These are phyloP conservation scores for Sanderia malayensis DNA, from an alignment of 30 jellyfish, hydroid and myxozoan species.

Conservation along the genomic window DNA sequence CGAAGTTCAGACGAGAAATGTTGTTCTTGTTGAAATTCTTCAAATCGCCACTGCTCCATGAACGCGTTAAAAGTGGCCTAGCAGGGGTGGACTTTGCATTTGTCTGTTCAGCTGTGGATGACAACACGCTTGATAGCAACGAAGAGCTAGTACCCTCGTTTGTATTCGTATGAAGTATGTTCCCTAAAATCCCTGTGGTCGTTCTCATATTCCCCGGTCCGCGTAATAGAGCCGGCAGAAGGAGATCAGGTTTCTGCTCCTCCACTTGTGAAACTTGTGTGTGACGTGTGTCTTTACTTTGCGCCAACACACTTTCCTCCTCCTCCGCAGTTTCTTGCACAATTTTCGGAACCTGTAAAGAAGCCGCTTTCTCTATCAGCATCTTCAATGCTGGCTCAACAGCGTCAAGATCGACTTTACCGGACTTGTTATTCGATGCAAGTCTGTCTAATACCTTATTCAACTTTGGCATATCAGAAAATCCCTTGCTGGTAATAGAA, in stretches of 20 bases:
- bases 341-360: constrained; percentile 1
- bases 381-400: constrained; percentile 28
- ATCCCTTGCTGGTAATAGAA: constrained; percentile 49
- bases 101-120: constrained; percentile 21
- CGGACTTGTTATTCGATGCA: constrained; percentile 35
- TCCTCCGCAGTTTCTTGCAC: background rate
- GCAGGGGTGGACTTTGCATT: constrained; percentile 5
- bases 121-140: constrained; percentile 23
- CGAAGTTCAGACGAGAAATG: constrained; percentile 12
- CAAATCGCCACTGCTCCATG: constrained; percentile 73
- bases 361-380: constrained; percentile 37
- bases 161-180: constrained; percentile 9
- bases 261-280: too few species aligned
- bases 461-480: constrained; percentile 87
- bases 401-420: constrained; percentile 32
- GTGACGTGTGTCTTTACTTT: too few species aligned
- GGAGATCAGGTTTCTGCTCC: constrained; percentile 8
- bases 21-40: constrained; percentile 7
- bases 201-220: constrained; percentile 40
- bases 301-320: background rate
- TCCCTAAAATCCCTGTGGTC: constrained; percentile 27
- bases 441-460: constrained; percentile 65
- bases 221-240: constrained; percentile 1
- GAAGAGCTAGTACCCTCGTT: constrained; percentile 9
- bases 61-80: constrained; percentile 41